Percentiles rank a stretch among this genome's conserved stretches.
Conservation (phyloP, 2,888 invertebrate genomes). For the Siphonodentalium dalli region DNA sequence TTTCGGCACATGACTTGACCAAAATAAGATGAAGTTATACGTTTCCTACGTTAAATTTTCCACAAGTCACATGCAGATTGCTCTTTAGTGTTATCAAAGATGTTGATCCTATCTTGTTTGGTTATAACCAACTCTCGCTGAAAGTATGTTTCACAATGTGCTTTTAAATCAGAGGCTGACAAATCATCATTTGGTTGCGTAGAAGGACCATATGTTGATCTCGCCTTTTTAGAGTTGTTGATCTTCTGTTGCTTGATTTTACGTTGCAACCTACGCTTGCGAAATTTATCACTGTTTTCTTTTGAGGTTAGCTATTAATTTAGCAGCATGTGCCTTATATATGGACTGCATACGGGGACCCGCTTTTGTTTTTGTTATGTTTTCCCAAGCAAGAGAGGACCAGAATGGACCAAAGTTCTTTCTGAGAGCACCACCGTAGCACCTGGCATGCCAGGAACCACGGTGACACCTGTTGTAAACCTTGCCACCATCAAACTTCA, state of each 20-base stretch:
- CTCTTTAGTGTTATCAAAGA: constrained; percentile 3
- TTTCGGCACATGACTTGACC: constrained; percentile 10
- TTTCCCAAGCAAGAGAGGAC: constrained; percentile 10
- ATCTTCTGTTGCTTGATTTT: too few relatives aligned
- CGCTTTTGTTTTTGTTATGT: too few relatives aligned
- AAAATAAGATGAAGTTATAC: constrained; percentile 19
- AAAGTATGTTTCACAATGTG: background rate
- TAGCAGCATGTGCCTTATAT: too few relatives aligned
- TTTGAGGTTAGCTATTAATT: too few relatives aligned
- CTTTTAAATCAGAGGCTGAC: background rate
- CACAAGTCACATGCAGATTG: constrained; percentile 12
- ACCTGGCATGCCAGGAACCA: constrained; percentile 24
- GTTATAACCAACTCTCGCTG: background rate
- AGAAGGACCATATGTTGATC: too few relatives aligned
- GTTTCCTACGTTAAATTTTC: constrained; percentile 10
- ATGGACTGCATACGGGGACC: background rate
- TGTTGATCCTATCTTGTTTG: background rate
- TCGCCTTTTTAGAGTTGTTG: too few relatives aligned
- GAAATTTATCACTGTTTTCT: too few relatives aligned
- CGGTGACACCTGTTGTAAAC: constrained; percentile 15
- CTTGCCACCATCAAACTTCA: constrained; percentile 32
- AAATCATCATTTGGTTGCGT: too few relatives aligned
- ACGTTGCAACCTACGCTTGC: too few relatives aligned
- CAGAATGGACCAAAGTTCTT: constrained; percentile 19
- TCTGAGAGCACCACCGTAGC: constrained; percentile 17